Evolutionary conservation across 2,113 vertebrate genomes (phyloP), one percentile per base, ranked within the genome.

Genomic region (Egretta garzetta): DNA sequence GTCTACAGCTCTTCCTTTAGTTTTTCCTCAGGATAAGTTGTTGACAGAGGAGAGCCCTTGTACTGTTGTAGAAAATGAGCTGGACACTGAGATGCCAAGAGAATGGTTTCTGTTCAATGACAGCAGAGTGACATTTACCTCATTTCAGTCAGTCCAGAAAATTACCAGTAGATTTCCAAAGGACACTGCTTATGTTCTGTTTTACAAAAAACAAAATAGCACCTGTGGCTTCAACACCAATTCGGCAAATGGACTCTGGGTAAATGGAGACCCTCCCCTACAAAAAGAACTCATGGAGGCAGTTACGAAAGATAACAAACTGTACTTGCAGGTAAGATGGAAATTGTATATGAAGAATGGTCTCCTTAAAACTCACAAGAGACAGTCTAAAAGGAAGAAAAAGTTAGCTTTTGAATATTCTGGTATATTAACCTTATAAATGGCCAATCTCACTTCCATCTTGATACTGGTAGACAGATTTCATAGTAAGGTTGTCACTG

Each of bases 31-130:
- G 60, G 94, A 88, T 39, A 97, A 97, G 28, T 67, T 97, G 47
- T 90, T 98, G 77, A 83, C 93, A n/a, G 96, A 96, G 93, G 97
- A 97, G 24, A 89, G 64, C 88, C 97, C 95, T 60, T 94, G 75
- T 72, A 71, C 97, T 86, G 80, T 98, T 43, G 63, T 96, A 56
- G 98, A 98, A 76, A 98, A 98, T 74, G 98, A 98, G 32, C 92
- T 95, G 43, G 96, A 98, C n/a, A 35, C 96, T 56, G 98, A 98
- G 90, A 97, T 98, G 73, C 96, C 98, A 45, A 98, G 95, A 86
- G 99, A 99, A 32, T 99, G 99, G 99, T 99, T 99, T 98, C 98
- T 99, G 87, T 99, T 99, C 98, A 99, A 99, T 96, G 99, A 99
- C 93, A 99, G 99, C 97, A 98, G 99, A 97, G 99, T 99, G 97